Base-by-base conservation (phyloP, 1,140 invertebrate species). In the Caenorhabditis briggsae region DNA sequence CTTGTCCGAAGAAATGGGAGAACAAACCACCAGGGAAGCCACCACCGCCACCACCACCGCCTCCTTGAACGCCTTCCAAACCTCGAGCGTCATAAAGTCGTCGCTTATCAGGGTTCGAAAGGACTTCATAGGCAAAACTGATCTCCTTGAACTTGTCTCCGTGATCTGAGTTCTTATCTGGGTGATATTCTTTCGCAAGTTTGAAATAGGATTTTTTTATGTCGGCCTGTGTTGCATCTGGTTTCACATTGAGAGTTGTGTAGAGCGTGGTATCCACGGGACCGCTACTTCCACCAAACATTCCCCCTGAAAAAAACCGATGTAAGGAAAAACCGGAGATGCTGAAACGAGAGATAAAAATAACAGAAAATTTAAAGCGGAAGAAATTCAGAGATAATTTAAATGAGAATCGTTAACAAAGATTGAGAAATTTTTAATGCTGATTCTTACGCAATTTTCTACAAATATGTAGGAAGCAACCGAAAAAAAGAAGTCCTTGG, bases 151-250 rank as follows among this genome's bases (percentile, higher is more conserved):
- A 92, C 89, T 95, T 95, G 88, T 96, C 95, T 64, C 95, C 96
- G 85, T 95, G 95, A 88, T 95, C 95, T 33, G 95, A 95, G 93
- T 96, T 96, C 92, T 96, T 96, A 90, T 96, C 96, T 25, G 96
- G 96, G 93, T 96, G 96, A 92, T 95, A 96, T 94, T 96, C 95
- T 93, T 96, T 96, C 7, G 96, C 96, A 89, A 96, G 93, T 93
- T 95, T 96, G 85, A 95, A 94, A 93, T 96, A 96, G 89, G 95
- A 95, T 95, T 96, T 95, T 94, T 96, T 97, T 88, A 97, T 96
- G 94, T 97, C 96, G 18, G 94, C 93, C 90, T 96, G 95, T 84
- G 95, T 94, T 85, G 96, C 95, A 93, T 93, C 95, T 93, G 95
- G 95, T 86, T 93, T 93, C 78, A 97, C 96, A 87, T 95, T 95